Percentiles rank a stretch among this genome's conserved stretches.
phyloP scores from a whole-genome alignment of 37 sponge, comb jelly and placozoan species.

The Ephydatia muelleri region DNA sequence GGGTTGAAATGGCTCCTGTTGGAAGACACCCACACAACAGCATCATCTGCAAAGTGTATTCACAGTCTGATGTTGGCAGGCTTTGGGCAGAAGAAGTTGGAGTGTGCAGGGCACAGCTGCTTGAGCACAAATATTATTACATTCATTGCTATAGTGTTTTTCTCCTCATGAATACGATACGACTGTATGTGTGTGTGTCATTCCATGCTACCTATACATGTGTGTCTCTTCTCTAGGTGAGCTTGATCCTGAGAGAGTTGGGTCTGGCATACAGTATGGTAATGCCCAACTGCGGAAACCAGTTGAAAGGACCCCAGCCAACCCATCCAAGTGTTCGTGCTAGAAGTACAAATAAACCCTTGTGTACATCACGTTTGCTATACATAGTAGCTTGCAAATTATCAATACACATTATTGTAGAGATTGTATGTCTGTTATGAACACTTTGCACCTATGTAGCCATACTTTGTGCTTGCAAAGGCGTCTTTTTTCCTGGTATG shows the following conservation, averaged over 20 bases:
- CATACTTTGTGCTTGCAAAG: background rate
- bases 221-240: conserved; percentile 70
- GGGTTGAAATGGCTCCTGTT: background rate
- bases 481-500: background rate
- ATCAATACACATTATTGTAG: background rate
- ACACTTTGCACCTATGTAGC: background rate
- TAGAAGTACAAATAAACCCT: background rate
- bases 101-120: too few species aligned
- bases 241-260: conserved; percentile 96
- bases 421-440: background rate
- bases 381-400: background rate
- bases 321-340: background rate
- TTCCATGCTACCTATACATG: background rate
- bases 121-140: too few species aligned
- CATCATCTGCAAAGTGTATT: too few species aligned
- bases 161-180: background rate
- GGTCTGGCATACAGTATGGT: conserved; percentile 99
- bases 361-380: background rate
- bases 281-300: conserved; percentile 78
- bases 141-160: background rate
- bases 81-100: too few species aligned
- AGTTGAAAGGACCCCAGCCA: background rate
- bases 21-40: too few species aligned
- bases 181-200: background rate
- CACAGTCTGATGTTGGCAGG: too few species aligned